A percentile compares a stretch with the other conserved stretches of the same genome.
These are phyloP conservation scores for Etheostoma perlongum DNA, from an alignment of 2,797 vertebrate genomes.

Conservation along the genomic window DNA sequence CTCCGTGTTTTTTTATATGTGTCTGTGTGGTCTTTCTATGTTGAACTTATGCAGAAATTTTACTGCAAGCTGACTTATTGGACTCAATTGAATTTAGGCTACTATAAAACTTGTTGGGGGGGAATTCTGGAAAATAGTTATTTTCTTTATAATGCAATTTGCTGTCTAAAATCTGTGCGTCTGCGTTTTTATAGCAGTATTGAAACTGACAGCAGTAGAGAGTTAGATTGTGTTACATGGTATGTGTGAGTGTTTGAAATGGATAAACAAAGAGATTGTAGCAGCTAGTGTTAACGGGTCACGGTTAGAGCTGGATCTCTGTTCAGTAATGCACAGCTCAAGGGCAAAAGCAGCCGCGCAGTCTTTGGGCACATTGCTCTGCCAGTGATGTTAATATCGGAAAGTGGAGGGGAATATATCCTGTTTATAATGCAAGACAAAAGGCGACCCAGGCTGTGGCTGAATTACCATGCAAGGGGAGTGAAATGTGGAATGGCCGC, in stretches of 20 bases:
- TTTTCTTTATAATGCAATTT: not conserved
- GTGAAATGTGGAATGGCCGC: constrained; percentile 49
- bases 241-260: not conserved
- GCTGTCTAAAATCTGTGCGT: not conserved
- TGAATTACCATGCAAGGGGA: constrained; percentile 68
- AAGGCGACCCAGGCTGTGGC: not conserved
- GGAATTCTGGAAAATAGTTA: not conserved
- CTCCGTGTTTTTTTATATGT: not conserved
- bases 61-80: not conserved
- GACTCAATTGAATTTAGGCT: not conserved
- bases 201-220: not conserved
- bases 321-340: constrained; percentile 38
- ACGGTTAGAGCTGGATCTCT: constrained; percentile 17
- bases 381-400: constrained; percentile 64
- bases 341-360: constrained; percentile 40
- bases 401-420: constrained; percentile 22
- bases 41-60: not conserved
- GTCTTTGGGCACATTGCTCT: constrained; percentile 16
- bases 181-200: not conserved
- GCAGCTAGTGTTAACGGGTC: constrained; percentile 23
- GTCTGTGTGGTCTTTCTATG: not conserved
- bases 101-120: not conserved
- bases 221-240: not conserved
- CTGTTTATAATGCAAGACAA: constrained; percentile 35
- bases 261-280: not conserved